A percentile compares a stretch with the other conserved stretches of the same genome.
Evolutionary conservation across 2,113 vertebrate species (phyloP).

Genomic region (Eulacestoma nigropectus): DNA sequence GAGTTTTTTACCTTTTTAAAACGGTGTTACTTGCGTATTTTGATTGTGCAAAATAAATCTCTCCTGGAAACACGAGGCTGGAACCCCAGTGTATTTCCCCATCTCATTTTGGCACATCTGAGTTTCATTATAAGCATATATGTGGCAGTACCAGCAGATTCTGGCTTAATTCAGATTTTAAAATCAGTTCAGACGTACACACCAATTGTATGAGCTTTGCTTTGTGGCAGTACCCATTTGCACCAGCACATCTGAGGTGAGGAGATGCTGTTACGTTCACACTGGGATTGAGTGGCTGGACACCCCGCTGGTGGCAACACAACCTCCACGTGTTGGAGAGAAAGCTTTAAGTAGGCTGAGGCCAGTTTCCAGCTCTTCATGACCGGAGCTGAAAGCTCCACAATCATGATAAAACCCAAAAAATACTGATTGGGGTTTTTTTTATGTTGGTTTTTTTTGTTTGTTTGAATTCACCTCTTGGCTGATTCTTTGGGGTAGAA

Average conservation of each 20-base stretch:
- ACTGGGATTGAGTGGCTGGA: not conserved
- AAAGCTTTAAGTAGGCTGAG: not conserved
- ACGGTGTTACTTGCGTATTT: not conserved
- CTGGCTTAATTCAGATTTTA: not conserved
- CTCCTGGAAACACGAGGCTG: not conserved
- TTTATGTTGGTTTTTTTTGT: too few relatives aligned
- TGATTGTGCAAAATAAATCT: not conserved
- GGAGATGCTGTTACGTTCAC: rapidly evolving
- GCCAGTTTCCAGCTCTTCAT: not conserved
- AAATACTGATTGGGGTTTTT: rapidly evolving
- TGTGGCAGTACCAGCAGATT: not conserved
- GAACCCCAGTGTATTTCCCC: not conserved
- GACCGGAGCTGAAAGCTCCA: not conserved
- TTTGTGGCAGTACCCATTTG: not conserved
- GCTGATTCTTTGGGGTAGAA: not conserved
- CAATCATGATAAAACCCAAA: not conserved
- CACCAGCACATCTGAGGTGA: not conserved
- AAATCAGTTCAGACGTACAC: not conserved
- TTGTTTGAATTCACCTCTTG: not conserved
- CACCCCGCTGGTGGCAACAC: not conserved
- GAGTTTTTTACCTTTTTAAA: not conserved
- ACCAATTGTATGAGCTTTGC: not conserved
- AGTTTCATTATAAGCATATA: not conserved
- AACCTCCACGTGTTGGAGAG: rapidly evolving
- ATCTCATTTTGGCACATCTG: not conserved